Base-by-base conservation (phyloP, 2,888 invertebrate species). In the Lepidochrysops patricia region DNA sequence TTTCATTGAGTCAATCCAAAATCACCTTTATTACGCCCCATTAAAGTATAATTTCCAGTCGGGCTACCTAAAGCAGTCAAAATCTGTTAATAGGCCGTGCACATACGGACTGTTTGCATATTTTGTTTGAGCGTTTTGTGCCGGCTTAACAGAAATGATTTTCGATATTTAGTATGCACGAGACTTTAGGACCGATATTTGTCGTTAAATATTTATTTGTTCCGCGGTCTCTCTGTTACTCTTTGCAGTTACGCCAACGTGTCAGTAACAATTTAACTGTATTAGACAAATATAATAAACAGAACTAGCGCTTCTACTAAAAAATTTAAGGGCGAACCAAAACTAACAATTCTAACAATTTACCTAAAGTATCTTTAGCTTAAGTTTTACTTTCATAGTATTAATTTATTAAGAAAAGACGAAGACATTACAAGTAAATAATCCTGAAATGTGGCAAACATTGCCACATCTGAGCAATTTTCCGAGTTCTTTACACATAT, bases 81-180 rank as follows among this genome's bases (percentile, higher is more conserved):
- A 82, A 83, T 77, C 79, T 84, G 88, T 87, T 88, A 88, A 87
- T 85, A 83, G 83, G 80, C 73, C 74, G 67, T 72, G 75, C 79
- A 86, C 80, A 88, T 87, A 86, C 68, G 64, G 70, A 67, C 60
- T 86, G 85, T 87, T 88, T 86, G 83, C 79, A 73, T 72, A 75
- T 76, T 78, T 82, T 71, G 82, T 86, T 86, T 85, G 83, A 84
- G 84, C 84, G 84, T 76, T 84, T 85, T 82, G 80, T 77, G 79
- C 72, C 77, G 80, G 79, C 81, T 84, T 85, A 84, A 83, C 83
- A 80, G 79, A 77, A 79, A 70, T 74, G 76, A 76, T 77, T 80
- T 78, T 79, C 82, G 85, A 86, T 85, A 84, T 86, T 80, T 81
- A 81, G 82, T 84, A 80, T 84, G 78, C 81, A 77, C 77, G 80